Evolutionary conservation across 2,888 invertebrate genomes (phyloP), one percentile per base, ranked within the genome.

Genomic region (Onchidella celtica): DNA sequence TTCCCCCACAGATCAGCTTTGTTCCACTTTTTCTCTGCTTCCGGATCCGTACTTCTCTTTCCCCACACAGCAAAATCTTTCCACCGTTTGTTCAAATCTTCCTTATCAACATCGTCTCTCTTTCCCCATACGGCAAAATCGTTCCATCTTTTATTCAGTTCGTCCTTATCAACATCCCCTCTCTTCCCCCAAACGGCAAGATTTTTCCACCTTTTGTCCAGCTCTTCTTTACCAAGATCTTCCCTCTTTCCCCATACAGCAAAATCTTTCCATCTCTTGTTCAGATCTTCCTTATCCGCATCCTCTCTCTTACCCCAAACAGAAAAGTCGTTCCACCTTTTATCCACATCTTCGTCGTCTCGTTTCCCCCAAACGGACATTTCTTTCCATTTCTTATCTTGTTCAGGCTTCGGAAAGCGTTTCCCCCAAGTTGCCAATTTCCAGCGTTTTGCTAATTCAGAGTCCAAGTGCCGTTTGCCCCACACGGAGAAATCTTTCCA

Each of bases 261-360:
- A 68, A 77, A 68, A 27, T 77, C 57, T 14, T 68, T 77, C 77
- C 77, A 77, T 29, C 57, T 77, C 29, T 77, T 77, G n/a, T n/a
- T n/a, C n/a, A n/a, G n/a, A n/a, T n/a, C n/a, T 3, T 68, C 68
- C 1, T 57, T 17, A 0, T 47, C 69, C 6, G 0, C 1, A 21
- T 68, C 38, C n/a, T n/a, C n/a, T 11, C 21, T 14, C 21, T 40
- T 9, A 27, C n/a, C 29, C 75, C 75, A 75, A 2, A 32, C 65
- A 17, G 40, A 24, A 29, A 75, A 65, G 9, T 38, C 27, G n/a
- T 75, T 75, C 75, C 75, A 75, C 32, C 40, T 24, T 32, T 47
- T 75, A 1, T 68, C 36, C 14, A 34, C 0, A 0, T 24, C 68
- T 2, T 40, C 32, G 4, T 32, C 29, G 24, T n/a, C 29, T 17